Conservation (phyloP, 1,140 invertebrate genomes). For the Araneus ventricosus region DNA sequence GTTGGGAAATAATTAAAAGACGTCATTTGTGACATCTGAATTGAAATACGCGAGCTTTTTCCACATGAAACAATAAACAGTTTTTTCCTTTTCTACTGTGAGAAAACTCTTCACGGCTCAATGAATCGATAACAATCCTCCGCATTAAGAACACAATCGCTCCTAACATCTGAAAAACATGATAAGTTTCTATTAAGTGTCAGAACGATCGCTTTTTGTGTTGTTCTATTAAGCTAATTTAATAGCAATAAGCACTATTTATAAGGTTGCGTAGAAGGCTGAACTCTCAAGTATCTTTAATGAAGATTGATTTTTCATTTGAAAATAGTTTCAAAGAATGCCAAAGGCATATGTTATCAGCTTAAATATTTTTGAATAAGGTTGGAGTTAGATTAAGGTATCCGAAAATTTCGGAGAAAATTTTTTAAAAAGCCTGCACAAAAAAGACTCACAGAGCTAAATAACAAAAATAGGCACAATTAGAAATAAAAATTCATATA, state of each 20-base stretch:
- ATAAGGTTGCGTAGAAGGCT: neutral
- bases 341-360: no score
- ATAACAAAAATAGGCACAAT: no score
- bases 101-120: constrained; percentile 3
- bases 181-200: neutral
- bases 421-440: no score
- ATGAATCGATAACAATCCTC: constrained; percentile 21
- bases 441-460: no score
- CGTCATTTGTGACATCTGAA: constrained; percentile 45
- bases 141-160: neutral
- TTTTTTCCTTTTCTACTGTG: neutral
- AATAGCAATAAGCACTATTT: neutral
- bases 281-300: neutral
- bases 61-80: neutral
- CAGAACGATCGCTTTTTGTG: neutral
- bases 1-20: constrained; percentile 40
- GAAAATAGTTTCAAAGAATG: no score
- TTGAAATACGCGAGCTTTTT: neutral
- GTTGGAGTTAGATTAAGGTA: no score
- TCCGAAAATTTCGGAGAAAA: no score
- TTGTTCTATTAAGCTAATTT: neutral
- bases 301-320: no score
- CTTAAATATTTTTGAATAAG: no score
- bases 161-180: neutral
- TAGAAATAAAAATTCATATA: no score